Evolutionary conservation across 2,113 vertebrate species (phyloP), one percentile per base, ranked within the genome.

Genomic region (Speoplatyrhinus poulsoni): DNA sequence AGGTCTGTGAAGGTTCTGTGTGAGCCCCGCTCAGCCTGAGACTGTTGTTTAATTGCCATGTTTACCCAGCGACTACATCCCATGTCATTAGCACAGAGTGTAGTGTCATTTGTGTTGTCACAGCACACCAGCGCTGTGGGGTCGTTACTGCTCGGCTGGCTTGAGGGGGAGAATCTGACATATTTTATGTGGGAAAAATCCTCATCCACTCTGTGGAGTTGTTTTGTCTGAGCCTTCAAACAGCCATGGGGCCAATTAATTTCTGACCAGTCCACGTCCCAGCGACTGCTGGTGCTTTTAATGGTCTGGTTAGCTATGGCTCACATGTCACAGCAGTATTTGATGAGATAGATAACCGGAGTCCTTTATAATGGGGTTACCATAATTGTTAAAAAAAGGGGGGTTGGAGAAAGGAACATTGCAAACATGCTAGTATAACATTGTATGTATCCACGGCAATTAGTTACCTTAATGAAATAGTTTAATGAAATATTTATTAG

Each of bases 61-160:
- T 92, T 91, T 91, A 91, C 88, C 87, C 88, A 87, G 82, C 62
- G 75, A 89, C 85, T 92, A 84, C 89, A 91, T 89, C 89, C 88
- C 82, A 84, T 92, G 89, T 92, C 90, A 93, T 93, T 93, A 92
- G 90, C 91, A 86, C 88, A 88, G 82, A 88, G 83, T 87, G 82
- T 89, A 80, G 89, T 93, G 91, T 92, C 91, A 93, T 92, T 90
- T 91, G 88, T 89, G 90, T 87, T 90, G 88, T 91, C 88, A 91
- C 87, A 87, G 80, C 80, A 89, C 88, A 86, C 83, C 62, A 77
- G 84, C 90, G 75, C 90, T 85, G 84, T 86, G 86, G 89, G 90
- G 87, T 93, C 90, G 92, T 93, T 93, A 93, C 85, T 81, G 87
- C 87, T 79, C 75, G 69, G 89, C 82, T 89, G 91, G 82, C 82